Base-by-base conservation (phyloP, 2,797 vertebrate genomes). In the Parauchenoglanis ngamensis region DNA sequence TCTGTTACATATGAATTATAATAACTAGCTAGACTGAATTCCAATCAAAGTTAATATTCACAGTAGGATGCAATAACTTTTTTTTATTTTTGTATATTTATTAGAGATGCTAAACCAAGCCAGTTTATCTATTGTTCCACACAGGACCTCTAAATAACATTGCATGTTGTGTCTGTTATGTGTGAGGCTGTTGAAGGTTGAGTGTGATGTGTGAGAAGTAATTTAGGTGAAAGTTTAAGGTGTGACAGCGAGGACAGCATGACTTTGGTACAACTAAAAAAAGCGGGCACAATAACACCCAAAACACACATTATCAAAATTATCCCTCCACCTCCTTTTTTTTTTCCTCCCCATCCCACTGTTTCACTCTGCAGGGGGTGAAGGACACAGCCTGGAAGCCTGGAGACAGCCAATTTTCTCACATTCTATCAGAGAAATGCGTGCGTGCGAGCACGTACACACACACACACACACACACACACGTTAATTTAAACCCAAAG, bases 151-250 rank as follows among this genome's bases (percentile, higher is more conserved):
- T 28, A 52, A 52, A 31, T n/a, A 83, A 10, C n/a, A 15, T 49
- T 49, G 25, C 59, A 46, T 67, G 59, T 46, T 81, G 59, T 63
- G 59, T 28, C 57, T 63, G 23, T n/a, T 63, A 81, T 46, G 80
- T 67, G 80, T 67, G 61, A 82, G 56, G 61, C 80, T 67, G 80
- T 67, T 65, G 61, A 82, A 82, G 80, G 61, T 82, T 82, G 80
- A 82, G 7, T 67, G 59, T 82, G 80, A 82, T 82, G 61, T 82
- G 80, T 82, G 80, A 82, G 44, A 82, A 67, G 44, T 82, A 82
- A 82, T 82, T 82, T 82, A 52, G 44, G 80, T 67, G 44, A 82
- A 82, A 67, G 61, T 82, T 82, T 82, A 67, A 82, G 80, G 61
- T 82, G 80, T 67, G 80, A 82, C 80, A 82, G 80, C 7, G 80